phyloP scores from a whole-genome alignment of 2,113 vertebrate genomes.

The Guaruba guarouba region DNA sequence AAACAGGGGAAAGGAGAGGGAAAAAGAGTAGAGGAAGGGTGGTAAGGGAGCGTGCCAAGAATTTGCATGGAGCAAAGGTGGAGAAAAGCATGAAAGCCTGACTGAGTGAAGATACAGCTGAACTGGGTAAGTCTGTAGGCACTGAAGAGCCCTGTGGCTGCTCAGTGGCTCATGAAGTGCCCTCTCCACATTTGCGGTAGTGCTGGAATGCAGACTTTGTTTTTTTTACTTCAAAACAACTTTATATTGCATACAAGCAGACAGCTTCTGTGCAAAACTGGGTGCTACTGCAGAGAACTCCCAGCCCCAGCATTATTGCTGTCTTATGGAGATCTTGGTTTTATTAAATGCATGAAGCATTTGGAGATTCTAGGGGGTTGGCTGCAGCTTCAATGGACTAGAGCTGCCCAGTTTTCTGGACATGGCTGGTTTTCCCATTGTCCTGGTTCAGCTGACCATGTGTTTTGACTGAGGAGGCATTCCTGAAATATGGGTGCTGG shows the following conservation, averaged over 20 bases:
- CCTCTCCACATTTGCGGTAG: not conserved
- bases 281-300: not conserved
- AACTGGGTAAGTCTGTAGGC: not conserved
- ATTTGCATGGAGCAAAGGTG: not conserved
- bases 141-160: not conserved
- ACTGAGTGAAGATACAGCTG: not conserved
- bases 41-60: not conserved
- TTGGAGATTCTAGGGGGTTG: not conserved
- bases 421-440: not conserved
- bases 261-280: not conserved
- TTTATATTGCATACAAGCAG: not conserved
- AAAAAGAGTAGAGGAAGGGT: fast-evolving
- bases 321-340: not conserved
- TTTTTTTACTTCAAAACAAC: not conserved
- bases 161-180: fast-evolving
- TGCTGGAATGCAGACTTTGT: not conserved
- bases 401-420: not conserved
- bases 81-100: not conserved
- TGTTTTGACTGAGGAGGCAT: not conserved
- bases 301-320: not conserved
- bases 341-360: not conserved
- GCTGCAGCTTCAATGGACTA: not conserved
- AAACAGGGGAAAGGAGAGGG: not conserved
- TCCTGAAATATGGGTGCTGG: not conserved
- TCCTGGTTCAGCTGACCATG: not conserved